Evolutionary conservation across 2,113 vertebrate genomes (phyloP).

Genomic region (Epinephelus cyanopodus): DNA sequence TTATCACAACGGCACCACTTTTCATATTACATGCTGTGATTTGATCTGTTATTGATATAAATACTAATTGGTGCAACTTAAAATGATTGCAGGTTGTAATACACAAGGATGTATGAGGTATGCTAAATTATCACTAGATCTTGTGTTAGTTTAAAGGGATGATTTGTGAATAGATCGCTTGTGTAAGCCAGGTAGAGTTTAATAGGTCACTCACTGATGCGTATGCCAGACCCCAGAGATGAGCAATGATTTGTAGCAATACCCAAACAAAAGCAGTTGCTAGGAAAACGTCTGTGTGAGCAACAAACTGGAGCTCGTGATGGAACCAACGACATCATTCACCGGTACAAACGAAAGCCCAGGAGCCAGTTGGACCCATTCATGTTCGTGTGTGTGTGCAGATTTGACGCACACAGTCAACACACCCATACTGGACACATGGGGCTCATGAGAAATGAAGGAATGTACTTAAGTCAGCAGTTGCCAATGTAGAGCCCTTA

Average conservation of each 20-base stretch:
- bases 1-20: background rate
- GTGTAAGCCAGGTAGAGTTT: constrained; percentile 21
- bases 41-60: background rate
- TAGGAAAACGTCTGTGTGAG: constrained; percentile 53
- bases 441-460: constrained; percentile 47
- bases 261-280: constrained; percentile 67
- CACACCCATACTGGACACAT: constrained; percentile 47
- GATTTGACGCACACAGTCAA: constrained; percentile 49
- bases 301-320: constrained; percentile 34
- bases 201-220: constrained; percentile 50
- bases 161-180: background rate
- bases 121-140: too few species aligned
- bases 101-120: too few species aligned
- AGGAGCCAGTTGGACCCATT: constrained; percentile 49
- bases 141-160: background rate
- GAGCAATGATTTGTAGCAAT: constrained; percentile 38
- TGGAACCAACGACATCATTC: constrained; percentile 63
- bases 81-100: background rate
- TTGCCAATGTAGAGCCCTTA: constrained; percentile 16
- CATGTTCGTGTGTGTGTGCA: constrained; percentile 18
- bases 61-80: background rate
- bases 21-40: background rate
- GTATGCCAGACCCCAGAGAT: constrained; percentile 56
- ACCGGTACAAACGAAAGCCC: constrained; percentile 33
- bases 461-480: constrained; percentile 50